These are phyloP conservation scores for Nycticorax nycticorax DNA, from an alignment of 2,113 vertebrate genomes.

Conservation along the genomic window DNA sequence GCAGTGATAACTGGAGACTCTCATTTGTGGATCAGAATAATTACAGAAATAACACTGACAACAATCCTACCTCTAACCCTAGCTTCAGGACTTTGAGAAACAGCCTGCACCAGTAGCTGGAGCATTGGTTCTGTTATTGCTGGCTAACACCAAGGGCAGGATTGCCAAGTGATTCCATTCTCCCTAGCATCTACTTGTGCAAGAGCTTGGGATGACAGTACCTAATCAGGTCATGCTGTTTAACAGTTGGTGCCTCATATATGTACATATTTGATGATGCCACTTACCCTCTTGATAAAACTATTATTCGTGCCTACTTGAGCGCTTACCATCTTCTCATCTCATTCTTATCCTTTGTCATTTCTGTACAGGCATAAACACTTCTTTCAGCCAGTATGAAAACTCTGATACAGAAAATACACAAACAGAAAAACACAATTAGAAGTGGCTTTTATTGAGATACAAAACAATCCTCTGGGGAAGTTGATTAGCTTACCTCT, in stretches of 20 bases:
- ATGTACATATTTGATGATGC: background rate
- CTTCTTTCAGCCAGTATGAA: background rate
- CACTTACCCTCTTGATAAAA: background rate
- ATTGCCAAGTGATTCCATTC: background rate
- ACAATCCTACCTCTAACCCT: background rate
- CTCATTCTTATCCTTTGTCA: background rate
- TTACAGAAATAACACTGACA: background rate
- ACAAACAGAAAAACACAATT: background rate
- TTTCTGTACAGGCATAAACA: background rate
- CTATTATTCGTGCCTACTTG: background rate
- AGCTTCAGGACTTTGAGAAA: background rate
- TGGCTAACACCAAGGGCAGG: background rate
- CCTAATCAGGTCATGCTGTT: background rate
- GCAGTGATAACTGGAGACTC: background rate
- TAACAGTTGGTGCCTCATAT: background rate
- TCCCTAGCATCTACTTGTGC: background rate
- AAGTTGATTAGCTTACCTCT: background rate
- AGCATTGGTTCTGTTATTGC: background rate
- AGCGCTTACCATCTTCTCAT: background rate
- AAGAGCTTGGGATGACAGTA: background rate
- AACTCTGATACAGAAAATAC: background rate
- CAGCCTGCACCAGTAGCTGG: background rate
- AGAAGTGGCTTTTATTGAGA: background rate
- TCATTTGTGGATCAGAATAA: background rate
- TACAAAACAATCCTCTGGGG: background rate